phyloP scores from a whole-genome alignment of 2,113 vertebrate genomes.

The Penelope pileata region DNA sequence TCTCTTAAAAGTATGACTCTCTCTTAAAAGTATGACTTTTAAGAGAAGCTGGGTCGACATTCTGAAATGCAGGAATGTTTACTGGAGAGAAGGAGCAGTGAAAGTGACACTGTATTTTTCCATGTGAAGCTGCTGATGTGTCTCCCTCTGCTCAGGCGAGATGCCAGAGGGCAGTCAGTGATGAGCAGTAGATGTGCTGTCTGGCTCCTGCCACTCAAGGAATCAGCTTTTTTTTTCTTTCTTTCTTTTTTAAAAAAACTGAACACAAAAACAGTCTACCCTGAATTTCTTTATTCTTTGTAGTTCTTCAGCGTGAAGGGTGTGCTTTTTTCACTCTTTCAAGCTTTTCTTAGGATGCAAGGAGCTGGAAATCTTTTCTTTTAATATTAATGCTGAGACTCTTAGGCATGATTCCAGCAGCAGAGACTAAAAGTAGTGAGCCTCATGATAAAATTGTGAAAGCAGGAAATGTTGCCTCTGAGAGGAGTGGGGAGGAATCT shows the following conservation, averaged over 20 bases:
- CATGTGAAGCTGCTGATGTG: not conserved
- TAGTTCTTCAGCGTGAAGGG: not conserved
- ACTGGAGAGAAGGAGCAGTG: not conserved
- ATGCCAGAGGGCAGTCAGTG: not conserved
- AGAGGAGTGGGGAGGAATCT: conserved; percentile 58
- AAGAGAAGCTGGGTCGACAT: not conserved
- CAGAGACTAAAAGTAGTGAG: conserved; percentile 51
- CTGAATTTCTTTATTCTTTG: not conserved
- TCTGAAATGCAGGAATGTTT: not conserved
- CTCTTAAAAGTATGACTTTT: not conserved
- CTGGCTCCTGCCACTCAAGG: not conserved
- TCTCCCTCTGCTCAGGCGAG: not conserved
- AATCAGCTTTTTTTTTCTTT: not conserved
- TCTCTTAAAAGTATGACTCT: too few relatives aligned
- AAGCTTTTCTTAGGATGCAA: not conserved
- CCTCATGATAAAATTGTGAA: conserved; percentile 53
- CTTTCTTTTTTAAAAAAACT: not conserved
- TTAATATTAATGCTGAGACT: conserved; percentile 32
- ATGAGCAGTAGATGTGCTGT: not conserved
- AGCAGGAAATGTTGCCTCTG: conserved; percentile 52
- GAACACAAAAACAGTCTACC: not conserved
- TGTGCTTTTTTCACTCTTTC: not conserved
- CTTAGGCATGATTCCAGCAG: not conserved
- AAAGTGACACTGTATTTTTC: not conserved
- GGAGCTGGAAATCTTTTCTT: conserved; percentile 1